Conservation (phyloP, 2,888 invertebrate species). For the Ariolimax columbianus region DNA sequence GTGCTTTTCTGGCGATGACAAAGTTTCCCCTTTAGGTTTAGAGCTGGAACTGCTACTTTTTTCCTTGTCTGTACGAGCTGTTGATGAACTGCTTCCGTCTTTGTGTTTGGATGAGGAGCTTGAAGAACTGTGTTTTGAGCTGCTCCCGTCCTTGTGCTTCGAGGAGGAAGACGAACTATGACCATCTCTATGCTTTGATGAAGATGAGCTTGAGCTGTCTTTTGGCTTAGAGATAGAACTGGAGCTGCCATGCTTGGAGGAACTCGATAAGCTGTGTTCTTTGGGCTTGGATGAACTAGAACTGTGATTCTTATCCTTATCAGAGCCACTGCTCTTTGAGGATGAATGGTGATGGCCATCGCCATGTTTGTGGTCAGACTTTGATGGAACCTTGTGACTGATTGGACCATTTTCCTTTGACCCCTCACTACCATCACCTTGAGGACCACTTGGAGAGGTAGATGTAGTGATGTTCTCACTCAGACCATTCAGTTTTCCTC, state of each 20-base stretch:
- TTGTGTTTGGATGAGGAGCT: constrained; percentile 46
- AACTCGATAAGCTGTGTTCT: constrained; percentile 21
- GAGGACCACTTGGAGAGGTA: not conserved
- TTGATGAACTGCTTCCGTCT: constrained; percentile 36
- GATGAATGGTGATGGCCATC: constrained; percentile 31
- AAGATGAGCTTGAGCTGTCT: constrained; percentile 36
- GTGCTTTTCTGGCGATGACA: constrained; percentile 45
- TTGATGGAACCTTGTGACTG: constrained; percentile 35
- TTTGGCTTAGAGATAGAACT: constrained; percentile 35
- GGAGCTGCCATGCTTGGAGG: constrained; percentile 23
- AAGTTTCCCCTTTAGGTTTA: constrained; percentile 54
- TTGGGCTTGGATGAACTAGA: constrained; percentile 13
- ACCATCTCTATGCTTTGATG: constrained; percentile 41
- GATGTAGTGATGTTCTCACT: constrained; percentile 38
- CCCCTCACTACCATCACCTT: not conserved
- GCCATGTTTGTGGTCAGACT: constrained; percentile 10
- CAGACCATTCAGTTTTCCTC: constrained; percentile 44
- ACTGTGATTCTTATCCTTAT: constrained; percentile 31
- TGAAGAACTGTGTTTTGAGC: constrained; percentile 38
- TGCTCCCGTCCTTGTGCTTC: constrained; percentile 43
- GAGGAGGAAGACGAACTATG: constrained; percentile 45
- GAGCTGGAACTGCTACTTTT: constrained; percentile 52
- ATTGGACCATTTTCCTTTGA: constrained; percentile 38
- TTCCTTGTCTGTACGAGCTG: constrained; percentile 28
- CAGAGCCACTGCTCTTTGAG: constrained; percentile 33